phyloP scores from a whole-genome alignment of 2,888 invertebrate species.

The Caenorhabditis afra region DNA sequence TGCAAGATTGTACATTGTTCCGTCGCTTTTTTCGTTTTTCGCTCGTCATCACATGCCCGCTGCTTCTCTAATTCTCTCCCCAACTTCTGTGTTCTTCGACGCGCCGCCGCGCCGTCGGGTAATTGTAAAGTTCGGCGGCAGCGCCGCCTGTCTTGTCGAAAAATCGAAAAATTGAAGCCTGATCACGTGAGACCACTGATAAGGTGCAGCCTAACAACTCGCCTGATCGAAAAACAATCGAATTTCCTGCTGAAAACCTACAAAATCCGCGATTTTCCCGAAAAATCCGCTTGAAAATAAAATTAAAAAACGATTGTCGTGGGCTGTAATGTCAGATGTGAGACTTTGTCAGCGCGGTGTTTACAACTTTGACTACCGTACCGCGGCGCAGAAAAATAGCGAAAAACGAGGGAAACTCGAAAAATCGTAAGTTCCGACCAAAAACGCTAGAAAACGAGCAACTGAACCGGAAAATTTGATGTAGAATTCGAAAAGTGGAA shows the following conservation, averaged over 20 bases:
- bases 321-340: background rate
- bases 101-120: background rate
- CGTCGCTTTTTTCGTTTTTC: background rate
- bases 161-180: conserved; percentile 6
- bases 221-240: background rate
- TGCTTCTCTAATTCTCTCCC: conserved; percentile 33
- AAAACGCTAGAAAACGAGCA: background rate
- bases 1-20: conserved; percentile 42
- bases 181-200: conserved; percentile 14
- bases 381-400: background rate
- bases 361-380: conserved; percentile 3
- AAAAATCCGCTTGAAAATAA: background rate
- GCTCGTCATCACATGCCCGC: conserved; percentile 20
- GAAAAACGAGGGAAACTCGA: conserved; percentile 10
- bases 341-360: background rate
- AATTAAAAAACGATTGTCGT: background rate
- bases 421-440: background rate
- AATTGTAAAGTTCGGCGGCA: conserved; percentile 18
- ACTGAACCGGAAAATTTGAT: background rate
- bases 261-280: background rate
- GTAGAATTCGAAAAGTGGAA: too few species aligned
- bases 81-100: conserved; percentile 2
- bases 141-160: background rate
- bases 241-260: background rate
- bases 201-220: background rate